These are phyloP conservation scores for Littorina saxatilis DNA, from an alignment of 1,140 invertebrate species.

Conservation along the genomic window DNA sequence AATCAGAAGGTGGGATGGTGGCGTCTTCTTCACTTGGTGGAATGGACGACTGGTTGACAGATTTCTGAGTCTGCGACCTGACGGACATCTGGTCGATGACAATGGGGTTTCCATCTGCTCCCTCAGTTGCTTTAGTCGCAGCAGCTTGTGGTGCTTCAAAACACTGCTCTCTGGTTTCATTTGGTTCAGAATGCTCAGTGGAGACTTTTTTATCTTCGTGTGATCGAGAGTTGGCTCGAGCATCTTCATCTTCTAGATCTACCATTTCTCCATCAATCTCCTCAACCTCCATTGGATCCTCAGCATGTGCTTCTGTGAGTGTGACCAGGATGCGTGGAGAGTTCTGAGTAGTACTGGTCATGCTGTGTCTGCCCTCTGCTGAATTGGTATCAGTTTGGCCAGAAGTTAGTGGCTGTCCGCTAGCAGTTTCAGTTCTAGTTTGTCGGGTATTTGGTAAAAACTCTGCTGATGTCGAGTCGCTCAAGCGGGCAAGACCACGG, in stretches of 20 bases:
- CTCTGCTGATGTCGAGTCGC: too few species aligned
- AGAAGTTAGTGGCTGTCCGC: too few species aligned
- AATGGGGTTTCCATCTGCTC: neutral
- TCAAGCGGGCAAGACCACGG: neutral
- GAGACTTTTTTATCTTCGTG: too few species aligned
- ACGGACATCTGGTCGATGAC: neutral
- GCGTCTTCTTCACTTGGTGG: conserved; percentile 30
- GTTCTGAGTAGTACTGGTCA: too few species aligned
- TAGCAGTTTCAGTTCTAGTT: too few species aligned
- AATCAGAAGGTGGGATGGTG: neutral
- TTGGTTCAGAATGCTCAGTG: neutral
- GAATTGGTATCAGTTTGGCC: too few species aligned
- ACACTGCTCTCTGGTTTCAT: neutral
- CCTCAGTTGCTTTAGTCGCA: neutral
- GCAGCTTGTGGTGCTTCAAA: neutral
- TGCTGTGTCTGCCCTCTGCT: too few species aligned
- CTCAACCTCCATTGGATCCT: neutral
- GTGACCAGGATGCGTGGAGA: too few species aligned
- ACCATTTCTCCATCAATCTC: neutral
- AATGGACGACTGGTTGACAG: neutral
- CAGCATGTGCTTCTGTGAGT: too few species aligned
- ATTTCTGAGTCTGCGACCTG: neutral
- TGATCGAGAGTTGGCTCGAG: too few species aligned
- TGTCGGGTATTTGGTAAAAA: too few species aligned
- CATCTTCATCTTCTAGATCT: neutral